Percentiles rank a stretch among this genome's conserved stretches.
Conservation (phyloP, 2,113 vertebrate species). For the Poecile atricapillus region DNA sequence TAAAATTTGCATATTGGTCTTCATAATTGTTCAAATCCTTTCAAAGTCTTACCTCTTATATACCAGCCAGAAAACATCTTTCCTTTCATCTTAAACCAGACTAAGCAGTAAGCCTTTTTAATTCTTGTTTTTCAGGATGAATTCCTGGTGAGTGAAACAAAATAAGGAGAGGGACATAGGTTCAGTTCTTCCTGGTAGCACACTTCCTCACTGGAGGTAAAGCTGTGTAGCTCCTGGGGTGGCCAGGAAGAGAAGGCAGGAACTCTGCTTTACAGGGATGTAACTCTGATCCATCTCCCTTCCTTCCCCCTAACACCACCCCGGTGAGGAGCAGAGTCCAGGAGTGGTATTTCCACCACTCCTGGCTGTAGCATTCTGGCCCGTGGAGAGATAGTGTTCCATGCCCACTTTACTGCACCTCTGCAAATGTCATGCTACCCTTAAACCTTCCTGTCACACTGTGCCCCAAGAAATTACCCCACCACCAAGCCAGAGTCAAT, state of each 20-base stretch:
- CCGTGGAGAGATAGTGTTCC: not conserved
- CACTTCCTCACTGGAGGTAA: not conserved
- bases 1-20: not conserved
- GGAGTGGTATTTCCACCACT: not conserved
- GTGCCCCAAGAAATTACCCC: not conserved
- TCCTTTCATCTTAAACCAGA: not conserved
- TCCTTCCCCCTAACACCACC: not conserved
- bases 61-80: not conserved
- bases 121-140: not conserved
- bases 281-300: not conserved
- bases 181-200: not conserved
- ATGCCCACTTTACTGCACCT: not conserved
- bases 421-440: not conserved
- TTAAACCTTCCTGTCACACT: not conserved
- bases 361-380: not conserved
- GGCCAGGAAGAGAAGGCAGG: not conserved
- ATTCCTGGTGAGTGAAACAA: not conserved
- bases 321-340: not conserved
- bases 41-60: not conserved
- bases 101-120: not conserved
- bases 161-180: not conserved
- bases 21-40: not conserved
- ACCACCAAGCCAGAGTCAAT: not conserved
- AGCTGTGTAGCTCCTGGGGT: not conserved
- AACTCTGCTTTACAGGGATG: not conserved